Conservation (phyloP, 2,888 invertebrate genomes). For the Hanleya hanleyi region DNA sequence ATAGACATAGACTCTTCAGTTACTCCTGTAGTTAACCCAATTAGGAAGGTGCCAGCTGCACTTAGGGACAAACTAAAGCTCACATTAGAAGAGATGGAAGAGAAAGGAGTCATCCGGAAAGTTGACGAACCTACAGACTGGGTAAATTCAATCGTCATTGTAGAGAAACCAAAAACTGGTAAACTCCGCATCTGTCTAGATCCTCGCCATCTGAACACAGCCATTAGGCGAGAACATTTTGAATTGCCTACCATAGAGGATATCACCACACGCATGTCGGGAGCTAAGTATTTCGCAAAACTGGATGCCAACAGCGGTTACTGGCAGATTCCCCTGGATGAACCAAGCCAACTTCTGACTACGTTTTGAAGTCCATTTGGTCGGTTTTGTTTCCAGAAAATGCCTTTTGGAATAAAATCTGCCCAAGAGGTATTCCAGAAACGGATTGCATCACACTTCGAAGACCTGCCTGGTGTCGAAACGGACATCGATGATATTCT, state of each 20-base stretch:
- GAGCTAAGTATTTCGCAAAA: slow-evolving; percentile 16
- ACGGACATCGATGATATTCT: slow-evolving; percentile 20
- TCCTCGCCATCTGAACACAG: slow-evolving; percentile 7
- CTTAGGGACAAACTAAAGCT: slow-evolving; percentile 1
- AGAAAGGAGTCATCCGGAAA: neutral
- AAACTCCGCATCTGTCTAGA: slow-evolving; percentile 15
- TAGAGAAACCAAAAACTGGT: slow-evolving; percentile 9
- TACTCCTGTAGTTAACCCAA: slow-evolving; percentile 14
- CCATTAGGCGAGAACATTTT: slow-evolving; percentile 13
- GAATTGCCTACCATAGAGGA: slow-evolving; percentile 26
- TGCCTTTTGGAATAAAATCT: slow-evolving; percentile 28
- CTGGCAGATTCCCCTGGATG: neutral
- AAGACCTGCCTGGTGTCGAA: slow-evolving; percentile 14
- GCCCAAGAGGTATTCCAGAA: slow-evolving; percentile 26
- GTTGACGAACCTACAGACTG: slow-evolving; percentile 18
- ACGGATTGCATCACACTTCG: slow-evolving; percentile 9
- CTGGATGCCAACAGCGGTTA: slow-evolving; percentile 14
- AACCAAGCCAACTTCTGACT: neutral
- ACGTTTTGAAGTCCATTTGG: slow-evolving; percentile 25
- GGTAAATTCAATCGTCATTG: slow-evolving; percentile 14
- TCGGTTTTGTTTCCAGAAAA: slow-evolving; percentile 11
- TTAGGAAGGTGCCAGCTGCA: slow-evolving; percentile 14
- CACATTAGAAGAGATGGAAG: slow-evolving; percentile 11
- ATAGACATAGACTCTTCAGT: slow-evolving; percentile 9
- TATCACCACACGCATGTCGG: slow-evolving; percentile 9